phyloP scores from a whole-genome alignment of 2,888 invertebrate genomes.

The Dugesia japonica region DNA sequence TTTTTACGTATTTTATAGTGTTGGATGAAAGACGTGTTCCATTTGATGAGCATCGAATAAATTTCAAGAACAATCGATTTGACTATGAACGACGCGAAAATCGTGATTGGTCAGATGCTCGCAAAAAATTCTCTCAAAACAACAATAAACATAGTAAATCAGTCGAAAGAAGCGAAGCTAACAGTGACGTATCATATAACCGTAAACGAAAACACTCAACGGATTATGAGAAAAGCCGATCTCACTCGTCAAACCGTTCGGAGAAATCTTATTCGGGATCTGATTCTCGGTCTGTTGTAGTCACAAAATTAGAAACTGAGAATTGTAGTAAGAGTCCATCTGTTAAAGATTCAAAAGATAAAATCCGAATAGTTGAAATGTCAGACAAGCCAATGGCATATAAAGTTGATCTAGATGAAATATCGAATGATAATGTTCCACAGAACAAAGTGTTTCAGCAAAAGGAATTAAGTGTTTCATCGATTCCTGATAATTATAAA shows the following conservation, averaged over 20 bases:
- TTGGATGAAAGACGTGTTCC: not conserved
- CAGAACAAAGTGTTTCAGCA: not conserved
- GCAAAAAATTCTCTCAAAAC: not conserved
- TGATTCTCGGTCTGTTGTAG: not conserved
- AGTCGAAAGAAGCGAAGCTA: not conserved
- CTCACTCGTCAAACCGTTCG: not conserved
- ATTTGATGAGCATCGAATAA: not conserved
- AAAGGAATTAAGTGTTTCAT: not conserved
- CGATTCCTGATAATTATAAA: not conserved
- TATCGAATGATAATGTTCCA: not conserved
- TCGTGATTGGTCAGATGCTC: not conserved
- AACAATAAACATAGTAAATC: not conserved
- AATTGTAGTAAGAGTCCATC: not conserved
- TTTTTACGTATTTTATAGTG: too few relatives aligned
- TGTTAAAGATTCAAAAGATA: not conserved
- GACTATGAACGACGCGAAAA: not conserved
- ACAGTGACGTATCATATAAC: not conserved
- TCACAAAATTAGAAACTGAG: not conserved
- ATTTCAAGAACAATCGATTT: not conserved
- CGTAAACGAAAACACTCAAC: not conserved
- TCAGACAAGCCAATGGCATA: not conserved
- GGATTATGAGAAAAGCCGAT: not conserved
- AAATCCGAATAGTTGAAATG: not conserved
- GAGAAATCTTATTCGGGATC: not conserved
- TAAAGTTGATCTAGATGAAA: not conserved